Percentiles rank a stretch among this genome's conserved stretches.
These are phyloP conservation scores for Paraescarpia echinospica DNA, from an alignment of 1,140 invertebrate genomes.

Conservation along the genomic window DNA sequence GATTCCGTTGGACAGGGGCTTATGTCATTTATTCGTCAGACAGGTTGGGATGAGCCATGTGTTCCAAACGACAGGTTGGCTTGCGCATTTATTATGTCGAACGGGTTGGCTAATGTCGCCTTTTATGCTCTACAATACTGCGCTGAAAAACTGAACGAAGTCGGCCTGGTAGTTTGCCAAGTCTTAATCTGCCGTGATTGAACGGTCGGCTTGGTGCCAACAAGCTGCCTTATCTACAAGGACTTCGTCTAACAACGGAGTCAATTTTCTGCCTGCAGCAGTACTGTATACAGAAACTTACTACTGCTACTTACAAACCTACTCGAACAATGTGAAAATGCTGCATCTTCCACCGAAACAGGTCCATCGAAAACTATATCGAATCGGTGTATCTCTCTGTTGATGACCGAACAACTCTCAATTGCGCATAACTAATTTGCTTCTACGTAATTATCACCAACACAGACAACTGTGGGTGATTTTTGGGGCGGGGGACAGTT, in stretches of 20 bases:
- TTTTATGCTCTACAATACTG: background rate
- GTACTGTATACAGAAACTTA: background rate
- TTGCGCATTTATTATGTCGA: background rate
- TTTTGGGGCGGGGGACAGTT: no score
- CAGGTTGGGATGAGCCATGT: background rate
- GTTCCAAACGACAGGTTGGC: background rate
- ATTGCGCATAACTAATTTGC: background rate
- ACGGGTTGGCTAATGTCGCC: background rate
- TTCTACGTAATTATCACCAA: background rate
- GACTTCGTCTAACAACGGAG: background rate
- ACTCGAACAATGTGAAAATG: background rate
- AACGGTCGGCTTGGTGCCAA: background rate
- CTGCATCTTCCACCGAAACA: background rate
- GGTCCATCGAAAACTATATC: no score
- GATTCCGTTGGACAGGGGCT: no score
- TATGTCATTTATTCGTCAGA: background rate
- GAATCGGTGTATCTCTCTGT: no score
- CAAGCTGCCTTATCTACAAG: background rate
- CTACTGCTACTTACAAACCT: background rate
- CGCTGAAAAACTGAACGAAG: background rate
- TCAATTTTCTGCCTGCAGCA: background rate
- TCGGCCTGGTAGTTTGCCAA: background rate
- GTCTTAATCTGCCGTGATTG: background rate
- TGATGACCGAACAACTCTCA: no score
- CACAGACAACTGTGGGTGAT: background rate